Evolutionary conservation across 2,113 vertebrate genomes (phyloP), one percentile per base, ranked within the genome.

Genomic region (Chrysemys picta): DNA sequence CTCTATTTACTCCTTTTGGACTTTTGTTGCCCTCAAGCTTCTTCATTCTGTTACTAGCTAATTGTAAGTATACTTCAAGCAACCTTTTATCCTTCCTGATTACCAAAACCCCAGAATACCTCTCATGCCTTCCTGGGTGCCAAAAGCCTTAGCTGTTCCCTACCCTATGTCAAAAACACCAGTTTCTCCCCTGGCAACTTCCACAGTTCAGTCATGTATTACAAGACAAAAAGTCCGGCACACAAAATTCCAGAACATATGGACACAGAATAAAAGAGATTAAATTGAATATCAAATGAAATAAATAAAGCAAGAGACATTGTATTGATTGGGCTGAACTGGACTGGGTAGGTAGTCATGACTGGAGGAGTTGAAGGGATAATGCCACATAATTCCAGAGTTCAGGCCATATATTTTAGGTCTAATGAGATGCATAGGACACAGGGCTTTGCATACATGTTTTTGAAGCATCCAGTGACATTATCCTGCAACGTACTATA

Each of bases 301-400:
- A 80, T 31, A 52, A 89, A 52, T n/a, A 45, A 0, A 3, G 25
- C 45, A 45, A 56, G 27, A 56, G 0, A 0, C 19, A 22, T 22
- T 87, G 52, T 24, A 62, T 45, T 75, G 56, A 47, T 12, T 35
- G 22, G 69, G 12, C 12, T 80, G 13, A 85, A 16, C 47, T 35
- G 83, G 21, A 85, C 57, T 27, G 31, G 50, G 24, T 13, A 89
- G 31, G 38, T 2, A 50, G 16, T 49, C 59, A 31, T 27, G 59
- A 31, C 27, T 13, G 59, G 59, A 65, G 31, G 31, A 65, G 5
- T 14, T 31, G 29, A 65, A 65, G 29, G 31, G 12, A 65, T 5
- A 65, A 65, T 65, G 31, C 6, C 59, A 65, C 59, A 14, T 65
- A 27, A 65, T 65, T 65, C 31, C 59, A 35, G 59, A 31, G 59